Conservation (phyloP, 2,888 invertebrate species). For the Limnephilus auricula region DNA sequence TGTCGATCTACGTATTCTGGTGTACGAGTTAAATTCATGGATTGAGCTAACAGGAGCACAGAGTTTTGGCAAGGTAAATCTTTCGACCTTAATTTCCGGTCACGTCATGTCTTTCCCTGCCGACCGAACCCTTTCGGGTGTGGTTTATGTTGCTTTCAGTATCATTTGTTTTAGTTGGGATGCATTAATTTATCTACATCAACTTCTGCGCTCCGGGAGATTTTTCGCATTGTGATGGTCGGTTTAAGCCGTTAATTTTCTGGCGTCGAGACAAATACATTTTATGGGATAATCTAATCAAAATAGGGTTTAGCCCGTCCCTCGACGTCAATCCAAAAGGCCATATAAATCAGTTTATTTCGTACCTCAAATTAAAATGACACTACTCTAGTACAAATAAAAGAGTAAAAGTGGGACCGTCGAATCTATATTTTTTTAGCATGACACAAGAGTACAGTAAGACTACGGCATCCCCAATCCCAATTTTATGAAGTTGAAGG, state of each 20-base stretch:
- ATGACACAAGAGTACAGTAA: no score
- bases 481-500: no score
- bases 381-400: no score
- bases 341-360: not conserved
- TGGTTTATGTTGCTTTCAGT: conserved; percentile 66
- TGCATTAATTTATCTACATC: conserved; percentile 66
- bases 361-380: not conserved
- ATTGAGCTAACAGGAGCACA: conserved; percentile 48
- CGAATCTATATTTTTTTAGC: no score
- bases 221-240: conserved; percentile 39
- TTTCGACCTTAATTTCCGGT: conserved; percentile 63
- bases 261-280: not conserved
- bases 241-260: not conserved
- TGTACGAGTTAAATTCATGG: conserved; percentile 40
- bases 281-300: conserved; percentile 6
- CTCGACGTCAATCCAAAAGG: not conserved
- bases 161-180: conserved; percentile 65
- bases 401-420: no score
- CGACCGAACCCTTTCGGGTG: conserved; percentile 58
- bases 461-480: no score
- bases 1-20: not conserved
- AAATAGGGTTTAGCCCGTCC: not conserved
- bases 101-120: conserved; percentile 56
- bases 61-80: conserved; percentile 58
- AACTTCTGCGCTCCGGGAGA: conserved; percentile 55